phyloP scores from a whole-genome alignment of 2,797 vertebrate genomes.

The Notolabrus celidotus region DNA sequence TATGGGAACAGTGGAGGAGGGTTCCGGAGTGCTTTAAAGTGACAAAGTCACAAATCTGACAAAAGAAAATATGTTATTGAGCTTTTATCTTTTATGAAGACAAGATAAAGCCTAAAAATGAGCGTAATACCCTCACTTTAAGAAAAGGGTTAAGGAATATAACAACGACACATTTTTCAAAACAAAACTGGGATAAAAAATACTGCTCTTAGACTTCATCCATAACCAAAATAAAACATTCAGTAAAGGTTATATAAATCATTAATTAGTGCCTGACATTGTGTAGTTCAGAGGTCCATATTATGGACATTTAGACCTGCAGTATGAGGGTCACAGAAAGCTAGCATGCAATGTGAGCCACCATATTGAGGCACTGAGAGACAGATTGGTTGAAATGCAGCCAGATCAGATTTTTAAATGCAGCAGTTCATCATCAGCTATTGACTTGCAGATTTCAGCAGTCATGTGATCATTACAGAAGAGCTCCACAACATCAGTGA shows the following conservation, averaged over 20 bases:
- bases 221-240: background rate
- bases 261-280: background rate
- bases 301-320: slow-evolving; percentile 31
- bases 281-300: background rate
- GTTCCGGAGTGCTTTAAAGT: no score
- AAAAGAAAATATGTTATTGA: no score
- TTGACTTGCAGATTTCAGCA: background rate
- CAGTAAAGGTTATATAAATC: background rate
- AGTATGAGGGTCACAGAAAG: slow-evolving; percentile 2
- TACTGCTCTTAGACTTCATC: background rate
- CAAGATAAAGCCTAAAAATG: no score
- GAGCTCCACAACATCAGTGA: slow-evolving; percentile 4
- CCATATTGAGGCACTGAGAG: slow-evolving; percentile 14
- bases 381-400: slow-evolving; percentile 18
- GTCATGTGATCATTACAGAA: slow-evolving; percentile 44
- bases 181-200: no score
- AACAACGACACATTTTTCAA: no score
- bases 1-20: no score
- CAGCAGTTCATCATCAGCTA: background rate
- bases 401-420: slow-evolving; percentile 19
- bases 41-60: no score
- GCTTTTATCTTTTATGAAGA: no score
- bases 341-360: slow-evolving; percentile 12
- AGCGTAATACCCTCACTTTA: no score
- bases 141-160: no score